phyloP scores from a whole-genome alignment of 1,140 invertebrate species.

The honey bee (Apis mellifera) region DNA sequence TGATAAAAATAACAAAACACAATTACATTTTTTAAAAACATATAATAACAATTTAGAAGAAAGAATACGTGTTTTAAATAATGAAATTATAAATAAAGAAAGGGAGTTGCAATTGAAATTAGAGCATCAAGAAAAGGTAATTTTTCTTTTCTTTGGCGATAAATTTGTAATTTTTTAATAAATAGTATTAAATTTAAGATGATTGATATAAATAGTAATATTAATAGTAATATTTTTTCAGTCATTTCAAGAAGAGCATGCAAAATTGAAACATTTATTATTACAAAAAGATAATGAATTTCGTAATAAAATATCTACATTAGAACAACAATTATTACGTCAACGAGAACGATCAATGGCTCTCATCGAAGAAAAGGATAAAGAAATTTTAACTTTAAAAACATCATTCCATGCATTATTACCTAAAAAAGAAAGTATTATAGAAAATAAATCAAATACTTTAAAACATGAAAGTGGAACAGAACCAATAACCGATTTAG shows the following conservation, averaged over 20 bases:
- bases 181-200: not conserved
- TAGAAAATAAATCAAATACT: constrained; percentile 38
- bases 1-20: constrained; percentile 74
- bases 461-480: constrained; percentile 48
- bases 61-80: constrained; percentile 84
- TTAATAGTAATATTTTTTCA: constrained; percentile 62
- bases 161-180: not conserved
- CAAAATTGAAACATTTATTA: constrained; percentile 71
- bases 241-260: constrained; percentile 81
- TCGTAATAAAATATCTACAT: constrained; percentile 82
- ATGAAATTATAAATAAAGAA: constrained; percentile 84
- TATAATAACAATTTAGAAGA: constrained; percentile 86
- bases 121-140: constrained; percentile 78
- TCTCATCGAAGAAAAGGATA: constrained; percentile 90
- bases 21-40: constrained; percentile 80
- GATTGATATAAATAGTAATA: not conserved
- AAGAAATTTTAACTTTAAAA: constrained; percentile 87
- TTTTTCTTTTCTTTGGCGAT: constrained; percentile 18
- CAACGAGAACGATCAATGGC: constrained; percentile 90
- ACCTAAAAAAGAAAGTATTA: constrained; percentile 67
- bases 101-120: constrained; percentile 81
- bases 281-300: constrained; percentile 81
- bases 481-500: constrained; percentile 68
- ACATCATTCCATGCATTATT: constrained; percentile 83
- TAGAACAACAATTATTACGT: constrained; percentile 89